A percentile compares a stretch with the other conserved stretches of the same genome.
Evolutionary conservation across 2,888 invertebrate genomes (phyloP).

Genomic region (Drosophila monieri): DNA sequence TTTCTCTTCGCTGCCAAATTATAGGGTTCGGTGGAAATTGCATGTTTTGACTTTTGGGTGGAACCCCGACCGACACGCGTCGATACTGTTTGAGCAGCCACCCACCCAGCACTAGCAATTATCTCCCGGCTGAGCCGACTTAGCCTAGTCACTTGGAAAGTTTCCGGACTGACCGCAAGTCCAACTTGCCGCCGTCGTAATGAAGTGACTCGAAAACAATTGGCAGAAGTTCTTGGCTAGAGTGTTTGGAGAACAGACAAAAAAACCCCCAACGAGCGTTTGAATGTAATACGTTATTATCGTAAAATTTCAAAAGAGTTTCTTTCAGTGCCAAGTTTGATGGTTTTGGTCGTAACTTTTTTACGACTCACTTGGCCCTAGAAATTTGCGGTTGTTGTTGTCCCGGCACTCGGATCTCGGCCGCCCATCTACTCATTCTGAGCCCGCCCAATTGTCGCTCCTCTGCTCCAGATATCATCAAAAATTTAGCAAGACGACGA

Average conservation of each 20-base stretch:
- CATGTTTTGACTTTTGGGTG: constrained; percentile 67
- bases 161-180: constrained; percentile 48
- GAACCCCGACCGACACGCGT: constrained; percentile 54
- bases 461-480: constrained; percentile 58
- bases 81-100: constrained; percentile 21
- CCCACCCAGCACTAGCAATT: constrained; percentile 22
- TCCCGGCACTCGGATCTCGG: constrained; percentile 12
- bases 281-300: no score
- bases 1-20: constrained; percentile 41
- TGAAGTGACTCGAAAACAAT: constrained; percentile 40
- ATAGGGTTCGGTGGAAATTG: constrained; percentile 59
- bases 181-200: constrained; percentile 28
- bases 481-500: constrained; percentile 65
- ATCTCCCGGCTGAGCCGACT: constrained; percentile 71
- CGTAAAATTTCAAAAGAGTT: constrained; percentile 4
- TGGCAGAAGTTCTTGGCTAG: constrained; percentile 3
- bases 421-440: constrained; percentile 53
- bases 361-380: constrained; percentile 56
- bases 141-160: constrained; percentile 75
- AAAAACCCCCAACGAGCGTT: not conserved
- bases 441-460: constrained; percentile 64
- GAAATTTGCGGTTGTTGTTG: constrained; percentile 63
- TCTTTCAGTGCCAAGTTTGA: constrained; percentile 40
- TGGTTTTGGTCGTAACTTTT: constrained; percentile 52
- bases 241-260: constrained; percentile 35